phyloP scores from a whole-genome alignment of 2,797 vertebrate species.

The Ctenopoma multispine region DNA sequence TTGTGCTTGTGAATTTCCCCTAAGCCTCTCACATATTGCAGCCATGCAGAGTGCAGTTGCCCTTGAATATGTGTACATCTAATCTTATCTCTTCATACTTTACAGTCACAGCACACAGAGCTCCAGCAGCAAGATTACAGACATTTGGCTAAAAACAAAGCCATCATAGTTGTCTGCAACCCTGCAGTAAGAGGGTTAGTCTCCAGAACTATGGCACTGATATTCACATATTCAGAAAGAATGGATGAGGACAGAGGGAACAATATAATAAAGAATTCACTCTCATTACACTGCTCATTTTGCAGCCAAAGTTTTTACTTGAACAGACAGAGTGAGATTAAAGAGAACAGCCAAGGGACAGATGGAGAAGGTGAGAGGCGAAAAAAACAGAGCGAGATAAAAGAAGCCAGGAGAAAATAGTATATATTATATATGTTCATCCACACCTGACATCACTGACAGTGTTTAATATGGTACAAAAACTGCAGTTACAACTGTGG shows the following conservation, averaged over 20 bases:
- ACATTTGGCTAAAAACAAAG: slow-evolving; percentile 46
- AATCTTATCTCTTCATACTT: slow-evolving; percentile 69
- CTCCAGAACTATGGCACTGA: slow-evolving; percentile 15
- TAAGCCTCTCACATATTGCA: slow-evolving; percentile 14
- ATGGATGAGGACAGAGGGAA: slow-evolving; percentile 4
- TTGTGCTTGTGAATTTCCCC: background rate
- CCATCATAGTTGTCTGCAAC: slow-evolving; percentile 2
- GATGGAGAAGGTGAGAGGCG: slow-evolving; percentile 25
- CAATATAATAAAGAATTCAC: slow-evolving; percentile 21
- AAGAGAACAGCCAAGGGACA: slow-evolving; percentile 23
- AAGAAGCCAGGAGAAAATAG: slow-evolving; percentile 14
- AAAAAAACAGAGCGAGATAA: slow-evolving; percentile 5
- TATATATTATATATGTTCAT: slow-evolving; percentile 11
- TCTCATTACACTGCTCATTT: slow-evolving; percentile 41
- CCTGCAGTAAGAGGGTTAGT: slow-evolving; percentile 11
- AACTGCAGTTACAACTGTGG: slow-evolving; percentile 7
- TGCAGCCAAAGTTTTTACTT: slow-evolving; percentile 9
- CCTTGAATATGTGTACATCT: slow-evolving; percentile 56
- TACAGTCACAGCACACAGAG: slow-evolving; percentile 51
- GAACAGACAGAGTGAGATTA: slow-evolving; percentile 32
- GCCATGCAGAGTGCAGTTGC: slow-evolving; percentile 15
- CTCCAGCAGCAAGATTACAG: slow-evolving; percentile 55
- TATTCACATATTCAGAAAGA: slow-evolving; percentile 15
- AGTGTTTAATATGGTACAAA: background rate
- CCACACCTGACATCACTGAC: background rate